A percentile compares a stretch with the other conserved stretches of the same genome.
These are phyloP conservation scores for Lycia hirtaria DNA, from an alignment of 2,888 invertebrate genomes.

Conservation along the genomic window DNA sequence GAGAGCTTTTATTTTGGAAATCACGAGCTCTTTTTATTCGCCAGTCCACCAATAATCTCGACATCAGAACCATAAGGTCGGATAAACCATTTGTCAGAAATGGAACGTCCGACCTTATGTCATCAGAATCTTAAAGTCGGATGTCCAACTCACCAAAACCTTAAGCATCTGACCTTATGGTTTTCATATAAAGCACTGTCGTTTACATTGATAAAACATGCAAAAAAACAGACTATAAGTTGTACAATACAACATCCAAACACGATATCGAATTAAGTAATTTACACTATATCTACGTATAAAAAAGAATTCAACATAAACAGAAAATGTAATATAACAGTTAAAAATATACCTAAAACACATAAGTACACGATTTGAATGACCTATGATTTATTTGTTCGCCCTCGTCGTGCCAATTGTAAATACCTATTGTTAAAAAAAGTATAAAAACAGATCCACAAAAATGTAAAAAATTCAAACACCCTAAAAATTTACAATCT, in stretches of 20 bases:
- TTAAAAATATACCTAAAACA: constrained; percentile 36
- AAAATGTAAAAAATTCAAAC: constrained; percentile 61
- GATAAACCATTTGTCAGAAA: no score
- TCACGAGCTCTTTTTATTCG: no score
- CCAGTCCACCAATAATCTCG: no score
- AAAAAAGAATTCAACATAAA: constrained; percentile 29
- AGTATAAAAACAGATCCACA: constrained; percentile 73
- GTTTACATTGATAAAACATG: no score
- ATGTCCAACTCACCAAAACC: no score
- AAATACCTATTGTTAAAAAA: constrained; percentile 52
- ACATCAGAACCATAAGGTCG: no score
- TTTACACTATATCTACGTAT: constrained; percentile 4
- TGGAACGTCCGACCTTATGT: no score
- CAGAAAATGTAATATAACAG: constrained; percentile 24
- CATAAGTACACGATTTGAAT: constrained; percentile 42
- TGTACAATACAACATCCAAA: constrained; percentile 8
- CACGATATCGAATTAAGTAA: neutral
- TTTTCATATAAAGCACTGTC: no score
- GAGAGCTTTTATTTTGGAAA: no score
- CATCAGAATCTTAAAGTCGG: no score
- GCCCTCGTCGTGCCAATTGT: constrained; percentile 46
- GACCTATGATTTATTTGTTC: constrained; percentile 51
- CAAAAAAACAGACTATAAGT: no score
- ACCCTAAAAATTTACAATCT: constrained; percentile 81
- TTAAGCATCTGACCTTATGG: no score